Base-by-base conservation (phyloP, 2,797 vertebrate genomes). In the Enteromius unitaeniatus region DNA sequence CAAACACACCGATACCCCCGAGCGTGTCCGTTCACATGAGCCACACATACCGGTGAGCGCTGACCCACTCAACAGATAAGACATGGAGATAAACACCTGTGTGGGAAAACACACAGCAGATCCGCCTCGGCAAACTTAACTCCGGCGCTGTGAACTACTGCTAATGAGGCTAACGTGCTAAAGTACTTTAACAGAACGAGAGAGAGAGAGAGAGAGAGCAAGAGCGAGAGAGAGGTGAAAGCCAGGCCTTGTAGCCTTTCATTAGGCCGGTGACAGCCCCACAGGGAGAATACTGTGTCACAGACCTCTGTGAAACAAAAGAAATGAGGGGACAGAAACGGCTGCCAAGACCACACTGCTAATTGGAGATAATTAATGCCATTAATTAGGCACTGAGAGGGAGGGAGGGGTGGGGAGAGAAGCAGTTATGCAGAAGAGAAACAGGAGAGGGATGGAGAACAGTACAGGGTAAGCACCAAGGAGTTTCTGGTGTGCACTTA, bases 321-420 rank as follows among this genome's bases (percentile, higher is more conserved):
- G 88, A 73, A 87, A 85, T 75, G 82, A 77, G 82, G 81, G 55
- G 87, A 86, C 64, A 75, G 74, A 79, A 87, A 86, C 89, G 79
- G 81, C 85, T 83, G 86, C 69, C 86, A 87, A 86, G 84, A 88
- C 87, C 49, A 81, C 79, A 79, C 90, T 73, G 88, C 88, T 92
- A 91, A 92, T 87, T 90, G 87, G 87, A 89, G 88, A 84, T 86
- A 91, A 92, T 91, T 89, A 91, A 92, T 88, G 88, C 84, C 85
- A 88, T 88, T 91, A 91, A 91, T 90, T 88, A 90, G 86, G 87
- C 77, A 87, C 79, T 68, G 75, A 70, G 81, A 53, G 69, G 64
- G 47, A 70, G 68, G 64, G 69, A 78, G 49, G 23, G 19, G 21
- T 21, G 69, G 31, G 49, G 40, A 73, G 65, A 51, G 73, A 79